Percentiles rank a stretch among this genome's conserved stretches.
Evolutionary conservation across 2,888 invertebrate species (phyloP).

Genomic region (Drosophila birchii): DNA sequence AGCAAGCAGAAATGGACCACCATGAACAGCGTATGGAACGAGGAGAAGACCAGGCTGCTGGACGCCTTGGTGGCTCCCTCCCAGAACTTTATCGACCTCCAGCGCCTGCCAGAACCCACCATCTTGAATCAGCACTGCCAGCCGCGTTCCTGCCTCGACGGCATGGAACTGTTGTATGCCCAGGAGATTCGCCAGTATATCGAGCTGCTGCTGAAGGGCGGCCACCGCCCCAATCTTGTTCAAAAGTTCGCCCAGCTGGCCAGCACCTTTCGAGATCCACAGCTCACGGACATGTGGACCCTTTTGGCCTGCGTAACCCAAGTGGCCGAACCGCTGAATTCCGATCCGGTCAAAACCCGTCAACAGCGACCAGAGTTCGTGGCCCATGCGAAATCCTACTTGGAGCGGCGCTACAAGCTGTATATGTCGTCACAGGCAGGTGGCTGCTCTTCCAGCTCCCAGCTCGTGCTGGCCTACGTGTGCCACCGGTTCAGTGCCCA

Average conservation of each 20-base stretch:
- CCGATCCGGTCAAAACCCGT: slow-evolving; percentile 91
- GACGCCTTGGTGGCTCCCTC: slow-evolving; percentile 95
- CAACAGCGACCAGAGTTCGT: slow-evolving; percentile 90
- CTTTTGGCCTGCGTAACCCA: slow-evolving; percentile 94
- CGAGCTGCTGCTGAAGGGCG: slow-evolving; percentile 90
- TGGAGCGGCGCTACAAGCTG: slow-evolving; percentile 89
- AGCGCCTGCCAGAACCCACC: slow-evolving; percentile 88
- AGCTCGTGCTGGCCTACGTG: slow-evolving; percentile 57
- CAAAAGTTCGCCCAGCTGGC: slow-evolving; percentile 91
- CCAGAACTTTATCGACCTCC: slow-evolving; percentile 91
- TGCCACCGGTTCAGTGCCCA: slow-evolving; percentile 50
- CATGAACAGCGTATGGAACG: slow-evolving; percentile 95
- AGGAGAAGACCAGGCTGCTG: slow-evolving; percentile 94
- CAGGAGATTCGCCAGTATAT: slow-evolving; percentile 92
- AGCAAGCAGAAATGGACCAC: slow-evolving; percentile 91
- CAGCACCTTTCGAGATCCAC: slow-evolving; percentile 92
- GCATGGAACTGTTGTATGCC: slow-evolving; percentile 92
- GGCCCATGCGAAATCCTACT: slow-evolving; percentile 92
- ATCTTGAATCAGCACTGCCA: slow-evolving; percentile 87
- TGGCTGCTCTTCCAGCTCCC: slow-evolving; percentile 27
- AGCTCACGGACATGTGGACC: slow-evolving; percentile 95
- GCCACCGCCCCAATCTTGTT: slow-evolving; percentile 90
- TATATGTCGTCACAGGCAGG: slow-evolving; percentile 45
- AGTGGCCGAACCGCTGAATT: slow-evolving; percentile 90
- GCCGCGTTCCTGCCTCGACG: slow-evolving; percentile 88